A percentile compares a stretch with the other conserved stretches of the same genome.
Evolutionary conservation across 2,113 vertebrate species (phyloP).

Genomic region (Athene cunicularia): DNA sequence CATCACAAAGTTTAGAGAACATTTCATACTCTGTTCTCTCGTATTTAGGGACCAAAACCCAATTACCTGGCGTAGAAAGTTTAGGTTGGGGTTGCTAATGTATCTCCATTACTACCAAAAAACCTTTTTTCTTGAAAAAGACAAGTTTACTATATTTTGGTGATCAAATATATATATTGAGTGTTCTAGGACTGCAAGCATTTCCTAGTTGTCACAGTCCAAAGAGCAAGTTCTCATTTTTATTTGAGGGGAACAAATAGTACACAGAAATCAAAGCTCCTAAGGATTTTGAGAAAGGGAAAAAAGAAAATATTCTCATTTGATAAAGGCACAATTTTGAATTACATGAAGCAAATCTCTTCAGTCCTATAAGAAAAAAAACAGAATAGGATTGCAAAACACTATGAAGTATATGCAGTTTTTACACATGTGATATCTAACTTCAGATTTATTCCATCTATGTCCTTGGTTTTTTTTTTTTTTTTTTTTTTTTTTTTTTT

Average conservation of each 20-base stretch:
- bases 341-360: not conserved
- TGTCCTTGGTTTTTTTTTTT: not conserved
- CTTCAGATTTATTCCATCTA: not conserved
- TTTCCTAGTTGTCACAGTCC: not conserved
- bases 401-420: not conserved
- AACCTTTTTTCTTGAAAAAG: not conserved
- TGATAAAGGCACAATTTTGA: not conserved
- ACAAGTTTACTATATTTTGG: not conserved
- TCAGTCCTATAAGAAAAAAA: not conserved
- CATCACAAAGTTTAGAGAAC: not conserved
- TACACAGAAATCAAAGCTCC: not conserved
- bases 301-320: not conserved
- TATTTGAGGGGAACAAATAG: not conserved
- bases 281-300: not conserved
- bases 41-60: not conserved
- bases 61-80: not conserved
- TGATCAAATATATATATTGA: not conserved
- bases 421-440: not conserved
- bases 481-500: not conserved
- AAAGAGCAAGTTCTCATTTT: not conserved
- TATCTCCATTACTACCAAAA: not conserved
- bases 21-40: not conserved
- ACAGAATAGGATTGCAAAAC: not conserved
- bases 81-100: not conserved
- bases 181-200: not conserved